A percentile compares a stretch with the other conserved stretches of the same genome.
These are phyloP conservation scores for Epizoanthus stellaris DNA, from an alignment of 92 coral and sea anemone genomes.

Conservation along the genomic window DNA sequence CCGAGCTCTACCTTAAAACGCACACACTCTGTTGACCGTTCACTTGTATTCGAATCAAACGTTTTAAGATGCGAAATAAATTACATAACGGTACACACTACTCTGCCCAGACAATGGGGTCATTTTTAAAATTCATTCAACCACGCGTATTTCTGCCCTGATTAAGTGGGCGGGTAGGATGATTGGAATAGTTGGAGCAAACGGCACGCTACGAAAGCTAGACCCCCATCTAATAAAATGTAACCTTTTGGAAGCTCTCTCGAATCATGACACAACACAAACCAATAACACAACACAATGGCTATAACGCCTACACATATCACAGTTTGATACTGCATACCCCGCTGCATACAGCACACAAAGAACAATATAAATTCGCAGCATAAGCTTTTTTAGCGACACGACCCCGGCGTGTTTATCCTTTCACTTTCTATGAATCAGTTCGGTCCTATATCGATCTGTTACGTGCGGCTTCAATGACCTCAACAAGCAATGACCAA, in stretches of 20 bases:
- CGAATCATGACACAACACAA: too few species aligned
- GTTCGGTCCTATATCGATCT: conserved; percentile 18
- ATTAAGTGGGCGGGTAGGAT: background rate
- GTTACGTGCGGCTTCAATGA: background rate
- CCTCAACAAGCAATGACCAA: background rate
- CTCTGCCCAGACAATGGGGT: conserved; percentile 16
- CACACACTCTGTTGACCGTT: background rate
- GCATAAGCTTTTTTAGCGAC: too few species aligned
- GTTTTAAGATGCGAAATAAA: background rate
- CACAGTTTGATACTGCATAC: too few species aligned
- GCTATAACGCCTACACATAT: too few species aligned
- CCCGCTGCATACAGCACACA: too few species aligned
- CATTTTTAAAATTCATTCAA: background rate
- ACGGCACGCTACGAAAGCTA: background rate
- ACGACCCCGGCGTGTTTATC: too few species aligned
- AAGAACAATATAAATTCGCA: too few species aligned
- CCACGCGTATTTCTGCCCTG: background rate
- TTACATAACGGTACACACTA: background rate
- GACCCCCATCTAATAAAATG: background rate
- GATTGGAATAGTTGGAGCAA: background rate
- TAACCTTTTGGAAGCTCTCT: too few species aligned
- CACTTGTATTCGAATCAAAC: background rate
- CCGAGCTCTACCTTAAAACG: background rate
- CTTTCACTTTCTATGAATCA: background rate
- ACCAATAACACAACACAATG: too few species aligned